A percentile compares a stretch with the other conserved stretches of the same genome.
phyloP scores from a whole-genome alignment of 2,797 vertebrate species.

The Phyllotis vaccarum region DNA sequence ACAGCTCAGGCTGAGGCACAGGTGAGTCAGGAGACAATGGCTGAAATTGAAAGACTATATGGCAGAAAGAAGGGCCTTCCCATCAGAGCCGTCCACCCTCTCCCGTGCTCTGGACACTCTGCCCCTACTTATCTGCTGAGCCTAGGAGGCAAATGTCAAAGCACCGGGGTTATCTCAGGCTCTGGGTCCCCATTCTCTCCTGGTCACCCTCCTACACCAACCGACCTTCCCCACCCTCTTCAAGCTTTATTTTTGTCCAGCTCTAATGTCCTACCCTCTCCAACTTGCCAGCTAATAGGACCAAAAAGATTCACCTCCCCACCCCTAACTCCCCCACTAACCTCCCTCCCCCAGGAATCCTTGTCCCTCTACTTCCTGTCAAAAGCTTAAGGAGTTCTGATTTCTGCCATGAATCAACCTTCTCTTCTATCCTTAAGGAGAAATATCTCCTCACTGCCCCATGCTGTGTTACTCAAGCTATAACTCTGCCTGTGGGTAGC shows the following conservation, averaged over 20 bases:
- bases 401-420: not conserved
- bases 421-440: not conserved
- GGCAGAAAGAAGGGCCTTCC: not conserved
- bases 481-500: not conserved
- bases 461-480: not conserved
- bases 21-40: slow-evolving; percentile 78
- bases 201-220: not conserved
- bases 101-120: fast-evolving
- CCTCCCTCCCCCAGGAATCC: not conserved
- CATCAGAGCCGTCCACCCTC: fast-evolving
- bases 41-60: not conserved
- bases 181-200: not conserved
- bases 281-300: not conserved
- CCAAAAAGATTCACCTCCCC: not conserved
- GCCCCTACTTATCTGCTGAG: not conserved
- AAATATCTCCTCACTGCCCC: not conserved
- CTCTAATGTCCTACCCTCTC: not conserved
- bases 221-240: not conserved
- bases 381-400: not conserved
- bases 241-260: not conserved
- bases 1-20: slow-evolving; percentile 66
- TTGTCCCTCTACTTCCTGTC: not conserved
- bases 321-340: too few relatives aligned
- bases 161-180: fast-evolving
- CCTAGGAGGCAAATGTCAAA: not conserved